A percentile compares a stretch with the other conserved stretches of the same genome.
Conservation (phyloP, 2,113 vertebrate species). For the Pseudorasbora parva region DNA sequence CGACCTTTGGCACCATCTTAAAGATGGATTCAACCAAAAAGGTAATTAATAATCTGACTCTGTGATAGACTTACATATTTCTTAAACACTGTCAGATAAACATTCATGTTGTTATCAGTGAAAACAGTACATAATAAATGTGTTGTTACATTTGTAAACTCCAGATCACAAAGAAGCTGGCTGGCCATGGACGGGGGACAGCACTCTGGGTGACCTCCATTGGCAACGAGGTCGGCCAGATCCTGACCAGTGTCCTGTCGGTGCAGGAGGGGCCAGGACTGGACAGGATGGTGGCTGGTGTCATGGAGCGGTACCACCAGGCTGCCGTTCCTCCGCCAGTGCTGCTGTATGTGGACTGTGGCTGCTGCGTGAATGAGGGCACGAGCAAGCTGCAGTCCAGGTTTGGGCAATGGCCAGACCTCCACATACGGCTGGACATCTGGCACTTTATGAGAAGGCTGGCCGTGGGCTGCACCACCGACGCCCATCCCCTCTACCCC, state of each 20-base stretch:
- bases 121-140: not conserved
- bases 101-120: not conserved
- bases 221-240: slow-evolving; percentile 42
- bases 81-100: not conserved
- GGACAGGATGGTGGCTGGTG: too few relatives aligned
- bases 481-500: slow-evolving; percentile 35
- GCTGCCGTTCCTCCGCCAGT: slow-evolving; percentile 22
- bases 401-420: slow-evolving; percentile 28
- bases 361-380: not conserved
- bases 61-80: not conserved
- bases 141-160: not conserved
- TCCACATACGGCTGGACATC: slow-evolving; percentile 25
- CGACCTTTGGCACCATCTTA: slow-evolving; percentile 27
- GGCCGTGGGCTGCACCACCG: slow-evolving; percentile 22
- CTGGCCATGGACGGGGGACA: slow-evolving; percentile 31
- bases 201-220: slow-evolving; percentile 34
- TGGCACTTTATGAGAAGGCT: slow-evolving; percentile 43
- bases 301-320: slow-evolving; percentile 22
- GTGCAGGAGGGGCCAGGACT: too few relatives aligned
- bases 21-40: slow-evolving; percentile 42
- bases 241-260: slow-evolving; percentile 35
- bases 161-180: slow-evolving; percentile 51
- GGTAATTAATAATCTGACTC: slow-evolving; percentile 11
- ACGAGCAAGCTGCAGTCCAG: slow-evolving; percentile 38
- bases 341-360: slow-evolving; percentile 40